Evolutionary conservation across 2,888 invertebrate species (phyloP), one percentile per base, ranked within the genome.

Genomic region (Harmothoe impar): DNA sequence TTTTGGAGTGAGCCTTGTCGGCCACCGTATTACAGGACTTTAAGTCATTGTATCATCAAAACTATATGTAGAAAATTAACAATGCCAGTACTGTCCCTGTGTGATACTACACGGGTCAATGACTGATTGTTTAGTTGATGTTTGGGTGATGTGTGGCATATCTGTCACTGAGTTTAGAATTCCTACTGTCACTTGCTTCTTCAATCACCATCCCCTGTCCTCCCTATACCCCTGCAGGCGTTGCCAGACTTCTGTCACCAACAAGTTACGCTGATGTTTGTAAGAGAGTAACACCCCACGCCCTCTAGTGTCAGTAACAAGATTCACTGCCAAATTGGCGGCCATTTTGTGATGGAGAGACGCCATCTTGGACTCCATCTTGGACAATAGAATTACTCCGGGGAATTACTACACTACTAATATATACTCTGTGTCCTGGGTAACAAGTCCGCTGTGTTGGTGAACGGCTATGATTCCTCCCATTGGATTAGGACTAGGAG

Each of bases 111-210:
- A 10, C 10, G 43, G 43, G 43, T 43, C 43, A 43, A 43, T 43
- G 43, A 43, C 5, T 43, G 43, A 43, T 43, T 43, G 43, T 43
- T 43, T 62, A n/a, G 62, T 62, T n/a, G 62, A 62, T 62, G 62
- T 62, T 62, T 62, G 62, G 20, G 62, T 62, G 62, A 20, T 62
- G 62, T 62, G 12, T 62, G 20, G 20, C 62, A 20, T 62, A 62
- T 62, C 62, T 20, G 62, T 62, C 62, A 62, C 62, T 62, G n/a
- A n/a, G 62, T n/a, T 62, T 62, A n/a, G 62, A 20, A 62, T 62
- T 62, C 62, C 62, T 62, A 62, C 43, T 62, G 62, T 62, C 62
- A 62, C 62, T 62, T n/a, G 7, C n/a, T 62, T n/a, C n/a, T 62
- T 62, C 43, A 43, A 43, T 43, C 43, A 43, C 43, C 43, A 43